A percentile compares a stretch with the other conserved stretches of the same genome.
Conservation (phyloP, 1,140 invertebrate species). For the Scaptomyza montana region DNA sequence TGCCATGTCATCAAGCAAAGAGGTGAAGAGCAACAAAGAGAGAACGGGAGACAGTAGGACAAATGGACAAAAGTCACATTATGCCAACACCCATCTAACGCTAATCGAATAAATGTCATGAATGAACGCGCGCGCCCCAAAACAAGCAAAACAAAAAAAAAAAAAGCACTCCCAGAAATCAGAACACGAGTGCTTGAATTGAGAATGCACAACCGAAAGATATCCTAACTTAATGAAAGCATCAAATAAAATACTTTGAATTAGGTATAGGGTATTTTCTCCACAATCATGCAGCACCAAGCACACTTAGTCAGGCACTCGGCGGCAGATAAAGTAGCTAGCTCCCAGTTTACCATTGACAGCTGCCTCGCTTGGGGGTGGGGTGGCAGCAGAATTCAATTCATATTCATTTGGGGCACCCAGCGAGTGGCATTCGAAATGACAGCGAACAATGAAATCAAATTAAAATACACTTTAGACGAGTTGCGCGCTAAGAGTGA, state of each 20-base stretch:
- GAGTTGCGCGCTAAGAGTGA: conserved; percentile 14
- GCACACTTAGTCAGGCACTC: background rate
- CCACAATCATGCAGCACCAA: background rate
- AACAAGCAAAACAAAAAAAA: background rate
- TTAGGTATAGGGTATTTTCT: background rate
- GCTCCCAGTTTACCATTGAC: background rate
- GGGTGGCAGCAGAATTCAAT: conserved; percentile 48
- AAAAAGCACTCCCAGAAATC: background rate
- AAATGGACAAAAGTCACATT: conserved; percentile 8
- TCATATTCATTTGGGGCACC: conserved; percentile 70
- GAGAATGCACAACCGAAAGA: background rate
- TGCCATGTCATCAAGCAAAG: conserved; percentile 54
- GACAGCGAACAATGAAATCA: conserved; percentile 81
- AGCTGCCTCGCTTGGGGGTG: background rate
- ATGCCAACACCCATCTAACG: conserved; percentile 11
- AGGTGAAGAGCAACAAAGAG: background rate
- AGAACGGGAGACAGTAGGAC: background rate
- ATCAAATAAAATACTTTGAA: background rate
- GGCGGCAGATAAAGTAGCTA: conserved; percentile 3
- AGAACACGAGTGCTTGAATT: background rate
- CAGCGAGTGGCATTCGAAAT: conserved; percentile 59
- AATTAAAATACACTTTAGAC: conserved; percentile 81
- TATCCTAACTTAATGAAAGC: background rate
- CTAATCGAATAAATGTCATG: conserved; percentile 57
- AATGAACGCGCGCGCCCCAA: conserved; percentile 28